Evolutionary conservation across 2,888 invertebrate species (phyloP), one percentile per base, ranked within the genome.

Genomic region (Platycheirus albimanus): DNA sequence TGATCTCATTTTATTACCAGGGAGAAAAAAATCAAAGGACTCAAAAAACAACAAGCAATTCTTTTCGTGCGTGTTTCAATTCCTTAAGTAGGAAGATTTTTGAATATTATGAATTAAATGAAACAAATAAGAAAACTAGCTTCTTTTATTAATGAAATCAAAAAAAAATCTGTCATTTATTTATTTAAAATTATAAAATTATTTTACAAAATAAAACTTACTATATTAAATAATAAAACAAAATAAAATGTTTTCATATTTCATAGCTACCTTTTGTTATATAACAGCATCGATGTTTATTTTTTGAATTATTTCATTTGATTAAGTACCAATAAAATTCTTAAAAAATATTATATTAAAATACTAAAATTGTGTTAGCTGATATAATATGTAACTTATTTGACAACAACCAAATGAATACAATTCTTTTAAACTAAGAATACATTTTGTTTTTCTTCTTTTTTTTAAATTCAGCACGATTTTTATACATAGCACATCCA

Each of bases 81-180:
- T 83, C 83, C 83, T 49, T 1, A 13, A 47, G 24, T 78, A 83
- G 83, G 83, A 83, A 41, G 45, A 63, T 19, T 49, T n/a, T n/a
- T n/a, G n/a, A n/a, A n/a, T n/a, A n/a, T n/a, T n/a, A n/a, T n/a
- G n/a, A n/a, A n/a, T n/a, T n/a, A n/a, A n/a, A n/a, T n/a, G n/a
- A n/a, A n/a, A n/a, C n/a, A n/a, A 54, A 67, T 13, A 52, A 77
- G 33, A 17, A 19, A 51, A 64, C 10, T 11, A 49, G 4, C 58
- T 58, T 70, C 64, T 56, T 19, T 54, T 54, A 30, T 36, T 77
- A 58, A 51, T 81, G 54, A 83, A 83, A 77, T 72, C 77, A 63
- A 83, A 77, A 77, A 77, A 80, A 66, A n/a, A n/a, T n/a, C 43
- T 77, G 71, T 72, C 77, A 70, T 72, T 83, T 83, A 83, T 83